Evolutionary conservation across 2,888 invertebrate genomes (phyloP).

Genomic region (Thereva nobilitata): DNA sequence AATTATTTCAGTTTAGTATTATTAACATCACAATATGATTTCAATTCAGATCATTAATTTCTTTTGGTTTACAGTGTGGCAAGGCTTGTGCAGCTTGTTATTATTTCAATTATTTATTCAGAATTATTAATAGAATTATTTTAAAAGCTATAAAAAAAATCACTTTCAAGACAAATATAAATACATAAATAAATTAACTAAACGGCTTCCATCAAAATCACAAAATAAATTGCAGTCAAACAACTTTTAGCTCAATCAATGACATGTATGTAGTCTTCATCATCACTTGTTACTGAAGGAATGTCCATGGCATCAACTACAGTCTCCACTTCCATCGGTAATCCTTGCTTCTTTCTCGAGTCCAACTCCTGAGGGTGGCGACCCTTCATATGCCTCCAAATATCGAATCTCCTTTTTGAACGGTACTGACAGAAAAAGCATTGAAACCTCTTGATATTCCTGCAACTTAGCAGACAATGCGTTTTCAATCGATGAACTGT

Average conservation of each 20-base stretch:
- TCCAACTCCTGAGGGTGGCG: slow-evolving; percentile 35
- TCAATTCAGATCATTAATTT: too few relatives aligned
- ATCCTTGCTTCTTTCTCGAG: slow-evolving; percentile 15
- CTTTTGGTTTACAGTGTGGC: too few relatives aligned
- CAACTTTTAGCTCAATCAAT: slow-evolving; percentile 24
- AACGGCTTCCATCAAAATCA: too few relatives aligned
- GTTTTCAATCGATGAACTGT: slow-evolving; percentile 36
- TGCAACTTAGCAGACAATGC: slow-evolving; percentile 39
- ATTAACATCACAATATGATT: too few relatives aligned
- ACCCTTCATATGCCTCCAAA: slow-evolving; percentile 41
- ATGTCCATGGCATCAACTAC: slow-evolving; percentile 37
- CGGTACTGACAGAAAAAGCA: slow-evolving; percentile 42
- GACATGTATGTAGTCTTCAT: slow-evolving; percentile 32
- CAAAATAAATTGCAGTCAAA: too few relatives aligned
- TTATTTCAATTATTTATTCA: too few relatives aligned
- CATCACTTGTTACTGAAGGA: slow-evolving; percentile 26
- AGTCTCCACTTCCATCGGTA: slow-evolving; percentile 39
- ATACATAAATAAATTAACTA: too few relatives aligned
- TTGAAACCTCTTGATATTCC: slow-evolving; percentile 40
- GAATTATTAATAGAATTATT: too few relatives aligned
- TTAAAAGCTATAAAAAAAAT: too few relatives aligned
- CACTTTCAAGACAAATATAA: too few relatives aligned
- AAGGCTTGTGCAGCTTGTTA: too few relatives aligned
- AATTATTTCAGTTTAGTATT: too few relatives aligned
- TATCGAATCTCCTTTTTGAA: slow-evolving; percentile 41